phyloP scores from a whole-genome alignment of 1,140 invertebrate species.

The Eciton burchellii region DNA sequence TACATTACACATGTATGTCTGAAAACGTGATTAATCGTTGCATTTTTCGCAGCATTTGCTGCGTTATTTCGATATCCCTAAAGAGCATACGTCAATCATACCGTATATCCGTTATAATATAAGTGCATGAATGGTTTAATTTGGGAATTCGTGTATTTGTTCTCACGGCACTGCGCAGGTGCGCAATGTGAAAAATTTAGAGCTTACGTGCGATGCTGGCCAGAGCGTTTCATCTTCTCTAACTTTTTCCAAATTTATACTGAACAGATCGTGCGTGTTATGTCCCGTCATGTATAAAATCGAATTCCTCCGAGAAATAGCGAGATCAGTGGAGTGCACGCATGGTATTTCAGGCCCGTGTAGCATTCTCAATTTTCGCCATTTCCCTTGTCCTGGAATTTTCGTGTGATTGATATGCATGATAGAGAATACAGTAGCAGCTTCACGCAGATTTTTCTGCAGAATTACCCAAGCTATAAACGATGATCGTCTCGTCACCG shows the following conservation, averaged over 20 bases:
- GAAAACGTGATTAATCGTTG: not conserved
- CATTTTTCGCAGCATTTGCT: not conserved
- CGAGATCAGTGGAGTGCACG: slow-evolving; percentile 65
- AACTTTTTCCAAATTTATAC: slow-evolving; percentile 61
- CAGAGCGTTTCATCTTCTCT: slow-evolving; percentile 12
- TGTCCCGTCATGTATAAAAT: slow-evolving; percentile 69
- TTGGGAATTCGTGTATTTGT: too few species aligned
- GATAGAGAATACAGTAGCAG: slow-evolving; percentile 1
- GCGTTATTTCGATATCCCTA: not conserved
- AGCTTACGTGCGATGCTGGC: not conserved
- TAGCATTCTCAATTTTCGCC: slow-evolving; percentile 72
- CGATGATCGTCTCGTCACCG: slow-evolving; percentile 73
- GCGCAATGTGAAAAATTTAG: not conserved
- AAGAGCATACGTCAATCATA: not conserved
- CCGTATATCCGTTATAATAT: not conserved
- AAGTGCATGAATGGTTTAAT: not conserved
- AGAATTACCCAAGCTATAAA: slow-evolving; percentile 65
- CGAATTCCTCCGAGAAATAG: slow-evolving; percentile 66
- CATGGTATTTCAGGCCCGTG: slow-evolving; percentile 54
- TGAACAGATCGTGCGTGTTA: slow-evolving; percentile 68
- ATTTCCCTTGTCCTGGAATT: slow-evolving; percentile 61
- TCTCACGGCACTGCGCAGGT: too few species aligned
- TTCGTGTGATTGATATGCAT: not conserved
- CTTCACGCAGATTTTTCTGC: not conserved
- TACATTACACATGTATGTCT: not conserved